A percentile compares a stretch with the other conserved stretches of the same genome.
Conservation (phyloP, 2,797 vertebrate genomes). For the Morelia viridis region DNA sequence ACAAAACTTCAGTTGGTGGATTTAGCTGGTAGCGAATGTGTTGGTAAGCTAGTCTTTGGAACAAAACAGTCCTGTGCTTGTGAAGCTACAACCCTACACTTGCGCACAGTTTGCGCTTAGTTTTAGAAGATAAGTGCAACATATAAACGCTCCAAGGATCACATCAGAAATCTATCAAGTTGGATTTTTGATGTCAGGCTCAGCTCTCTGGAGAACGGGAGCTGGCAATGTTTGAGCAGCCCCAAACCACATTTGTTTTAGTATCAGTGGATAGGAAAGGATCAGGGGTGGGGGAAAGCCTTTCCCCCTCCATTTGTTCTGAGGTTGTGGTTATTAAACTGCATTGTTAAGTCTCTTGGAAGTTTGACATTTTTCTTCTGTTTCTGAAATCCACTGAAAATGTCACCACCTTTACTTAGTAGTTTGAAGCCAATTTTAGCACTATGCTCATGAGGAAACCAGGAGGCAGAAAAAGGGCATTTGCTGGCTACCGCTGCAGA, state of each 20-base stretch:
- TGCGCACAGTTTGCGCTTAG: background rate
- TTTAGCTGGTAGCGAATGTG: constrained; percentile 86
- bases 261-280: background rate
- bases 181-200: background rate
- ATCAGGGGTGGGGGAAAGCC: background rate
- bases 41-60: constrained; percentile 62
- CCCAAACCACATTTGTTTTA: background rate
- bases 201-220: background rate
- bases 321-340: background rate
- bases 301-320: background rate
- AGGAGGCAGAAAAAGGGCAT: background rate
- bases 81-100: background rate
- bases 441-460: background rate
- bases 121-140: background rate
- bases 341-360: background rate
- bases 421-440: background rate
- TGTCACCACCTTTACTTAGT: background rate
- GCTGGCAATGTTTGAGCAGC: background rate
- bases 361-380: background rate
- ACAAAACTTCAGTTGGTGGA: constrained; percentile 86
- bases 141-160: background rate
- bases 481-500: background rate
- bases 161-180: background rate
- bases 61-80: background rate
- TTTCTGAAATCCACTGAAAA: background rate